Evolutionary conservation across 2,888 invertebrate species (phyloP).

Genomic region (Litoditis marina): DNA sequence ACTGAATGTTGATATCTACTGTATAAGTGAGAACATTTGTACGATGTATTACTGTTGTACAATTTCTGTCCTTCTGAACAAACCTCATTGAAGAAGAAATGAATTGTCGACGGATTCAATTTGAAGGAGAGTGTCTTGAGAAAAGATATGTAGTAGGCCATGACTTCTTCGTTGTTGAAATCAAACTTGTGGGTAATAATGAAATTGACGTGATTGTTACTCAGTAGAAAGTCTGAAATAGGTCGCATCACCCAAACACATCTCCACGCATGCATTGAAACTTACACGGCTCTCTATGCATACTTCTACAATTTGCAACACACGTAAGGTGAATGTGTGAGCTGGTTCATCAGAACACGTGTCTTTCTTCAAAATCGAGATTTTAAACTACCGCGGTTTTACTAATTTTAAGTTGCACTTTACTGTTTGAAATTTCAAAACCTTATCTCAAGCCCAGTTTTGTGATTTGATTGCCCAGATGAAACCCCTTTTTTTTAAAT

Average conservation of each 20-base stretch:
- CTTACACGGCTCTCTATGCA: background rate
- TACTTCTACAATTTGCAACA: too few species aligned
- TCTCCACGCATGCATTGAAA: too few species aligned
- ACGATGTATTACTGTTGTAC: background rate
- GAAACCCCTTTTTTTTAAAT: too few species aligned
- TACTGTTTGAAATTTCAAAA: too few species aligned
- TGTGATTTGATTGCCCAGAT: too few species aligned
- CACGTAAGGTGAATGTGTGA: too few species aligned
- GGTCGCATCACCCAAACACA: constrained; percentile 88
- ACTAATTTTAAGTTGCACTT: too few species aligned
- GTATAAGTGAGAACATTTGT: background rate
- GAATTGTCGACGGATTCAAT: constrained; percentile 93
- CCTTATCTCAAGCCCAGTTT: too few species aligned
- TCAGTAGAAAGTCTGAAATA: constrained; percentile 82
- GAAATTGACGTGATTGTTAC: constrained; percentile 98
- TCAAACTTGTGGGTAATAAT: constrained; percentile 99
- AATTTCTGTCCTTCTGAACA: constrained; percentile 19
- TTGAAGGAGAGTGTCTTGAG: constrained; percentile 95
- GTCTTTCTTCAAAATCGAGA: too few species aligned
- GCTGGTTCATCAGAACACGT: too few species aligned
- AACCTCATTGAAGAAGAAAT: constrained; percentile 98
- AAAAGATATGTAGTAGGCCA: constrained; percentile 94
- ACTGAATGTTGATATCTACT: too few species aligned
- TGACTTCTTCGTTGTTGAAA: constrained; percentile 89
- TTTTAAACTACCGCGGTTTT: too few species aligned